These are phyloP conservation scores for Heliconius hewitsoni DNA, from an alignment of 1,140 invertebrate genomes.

Conservation along the genomic window DNA sequence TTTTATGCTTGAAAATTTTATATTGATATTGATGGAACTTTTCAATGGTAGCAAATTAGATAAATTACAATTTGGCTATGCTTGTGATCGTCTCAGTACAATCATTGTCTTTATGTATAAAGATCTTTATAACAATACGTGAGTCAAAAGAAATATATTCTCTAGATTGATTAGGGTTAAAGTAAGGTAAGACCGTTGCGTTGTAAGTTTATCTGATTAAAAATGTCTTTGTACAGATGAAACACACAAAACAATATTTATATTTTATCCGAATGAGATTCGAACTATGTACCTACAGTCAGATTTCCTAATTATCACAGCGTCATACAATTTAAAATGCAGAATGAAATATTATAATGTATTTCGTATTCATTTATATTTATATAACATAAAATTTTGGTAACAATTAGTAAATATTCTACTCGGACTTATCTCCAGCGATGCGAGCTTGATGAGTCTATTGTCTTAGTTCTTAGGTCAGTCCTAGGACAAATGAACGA, in stretches of 20 bases:
- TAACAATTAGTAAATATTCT: constrained; percentile 11
- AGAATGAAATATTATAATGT: background rate
- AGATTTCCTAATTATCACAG: background rate
- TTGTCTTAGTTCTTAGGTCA: constrained; percentile 11
- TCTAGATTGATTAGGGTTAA: no score
- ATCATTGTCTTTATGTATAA: no score
- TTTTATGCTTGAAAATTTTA: background rate
- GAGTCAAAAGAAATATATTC: no score
- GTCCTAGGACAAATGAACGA: background rate
- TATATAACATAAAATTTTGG: constrained; percentile 1
- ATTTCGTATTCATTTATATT: background rate
- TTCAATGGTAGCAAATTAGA: no score
- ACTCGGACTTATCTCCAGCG: constrained; percentile 8
- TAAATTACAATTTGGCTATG: no score
- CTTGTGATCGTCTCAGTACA: no score
- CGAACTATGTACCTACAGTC: background rate
- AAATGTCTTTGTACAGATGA: no score
- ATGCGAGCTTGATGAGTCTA: constrained; percentile 12
- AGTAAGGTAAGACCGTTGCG: no score
- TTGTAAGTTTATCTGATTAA: no score
- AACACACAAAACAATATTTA: no score
- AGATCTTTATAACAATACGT: no score
- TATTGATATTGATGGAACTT: background rate
- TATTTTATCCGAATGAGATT: no score
- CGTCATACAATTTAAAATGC: background rate